These are phyloP conservation scores for Onchidella celtica DNA, from an alignment of 2,888 invertebrate species.

Conservation along the genomic window DNA sequence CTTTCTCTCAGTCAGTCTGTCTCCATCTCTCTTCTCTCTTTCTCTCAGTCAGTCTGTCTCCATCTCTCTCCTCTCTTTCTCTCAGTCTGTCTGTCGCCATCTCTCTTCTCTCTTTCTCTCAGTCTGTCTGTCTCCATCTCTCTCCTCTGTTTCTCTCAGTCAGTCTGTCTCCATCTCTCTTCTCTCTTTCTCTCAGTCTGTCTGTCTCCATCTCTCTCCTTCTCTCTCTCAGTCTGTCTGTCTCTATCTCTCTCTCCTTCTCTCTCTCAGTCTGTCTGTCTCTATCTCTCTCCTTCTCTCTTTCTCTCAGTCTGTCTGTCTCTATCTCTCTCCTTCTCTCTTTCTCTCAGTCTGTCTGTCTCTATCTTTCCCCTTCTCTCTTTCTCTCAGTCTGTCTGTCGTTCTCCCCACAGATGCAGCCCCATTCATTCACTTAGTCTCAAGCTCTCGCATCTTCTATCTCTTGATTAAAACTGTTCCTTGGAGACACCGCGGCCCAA, in stretches of 20 bases:
- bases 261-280: not conserved
- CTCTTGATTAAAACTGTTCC: slow-evolving; percentile 10
- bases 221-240: not conserved
- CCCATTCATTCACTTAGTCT: not conserved
- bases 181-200: too few relatives aligned
- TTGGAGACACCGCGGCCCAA: not conserved
- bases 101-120: slow-evolving; percentile 21
- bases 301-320: slow-evolving; percentile 9
- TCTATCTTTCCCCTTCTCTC: not conserved
- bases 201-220: not conserved
- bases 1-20: not conserved
- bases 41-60: not conserved
- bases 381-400: not conserved
- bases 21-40: not conserved
- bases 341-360: not conserved
- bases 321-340: slow-evolving; percentile 13
- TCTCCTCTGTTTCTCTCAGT: not conserved
- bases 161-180: not conserved
- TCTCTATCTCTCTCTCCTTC: too few relatives aligned
- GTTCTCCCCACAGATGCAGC: too few relatives aligned
- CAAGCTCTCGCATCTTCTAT: not conserved
- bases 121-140: not conserved
- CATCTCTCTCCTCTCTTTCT: not conserved
- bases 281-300: not conserved
- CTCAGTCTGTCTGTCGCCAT: slow-evolving; percentile 2